These are phyloP conservation scores for Eurytoma californica DNA, from an alignment of 2,888 invertebrate species.

Conservation along the genomic window DNA sequence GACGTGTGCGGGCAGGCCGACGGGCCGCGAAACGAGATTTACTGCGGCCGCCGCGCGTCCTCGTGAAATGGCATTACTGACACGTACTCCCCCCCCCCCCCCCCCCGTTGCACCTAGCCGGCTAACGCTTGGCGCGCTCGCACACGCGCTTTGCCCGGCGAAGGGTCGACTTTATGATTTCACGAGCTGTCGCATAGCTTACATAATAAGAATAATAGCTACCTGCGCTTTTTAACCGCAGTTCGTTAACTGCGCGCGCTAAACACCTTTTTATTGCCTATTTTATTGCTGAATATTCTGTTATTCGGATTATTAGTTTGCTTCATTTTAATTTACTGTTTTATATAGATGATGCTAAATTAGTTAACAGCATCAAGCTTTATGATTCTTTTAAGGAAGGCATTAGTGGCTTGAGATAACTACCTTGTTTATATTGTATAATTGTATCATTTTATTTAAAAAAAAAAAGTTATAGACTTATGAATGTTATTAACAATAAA, in stretches of 20 bases:
- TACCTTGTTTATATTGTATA: too few species aligned
- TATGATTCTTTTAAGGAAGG: too few species aligned
- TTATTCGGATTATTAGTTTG: too few species aligned
- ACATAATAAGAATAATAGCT: constrained; percentile 36
- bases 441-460: too few species aligned
- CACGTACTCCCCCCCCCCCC: constrained; percentile 50
- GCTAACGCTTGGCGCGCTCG: background rate
- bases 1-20: background rate
- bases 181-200: constrained; percentile 38
- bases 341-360: too few species aligned
- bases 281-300: constrained; percentile 9
- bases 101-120: background rate
- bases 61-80: constrained; percentile 64
- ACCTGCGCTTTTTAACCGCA: background rate
- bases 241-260: background rate
- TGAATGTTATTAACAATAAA: too few species aligned
- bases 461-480: too few species aligned
- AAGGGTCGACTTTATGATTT: constrained; percentile 50
- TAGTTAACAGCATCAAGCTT: too few species aligned
- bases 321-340: too few species aligned
- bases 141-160: constrained; percentile 14
- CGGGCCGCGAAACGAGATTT: constrained; percentile 69
- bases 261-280: background rate
- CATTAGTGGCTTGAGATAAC: too few species aligned
- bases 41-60: constrained; percentile 62